A percentile compares a stretch with the other conserved stretches of the same genome.
Evolutionary conservation across 2,113 vertebrate genomes (phyloP).

Genomic region (Burhinus bistriatus): DNA sequence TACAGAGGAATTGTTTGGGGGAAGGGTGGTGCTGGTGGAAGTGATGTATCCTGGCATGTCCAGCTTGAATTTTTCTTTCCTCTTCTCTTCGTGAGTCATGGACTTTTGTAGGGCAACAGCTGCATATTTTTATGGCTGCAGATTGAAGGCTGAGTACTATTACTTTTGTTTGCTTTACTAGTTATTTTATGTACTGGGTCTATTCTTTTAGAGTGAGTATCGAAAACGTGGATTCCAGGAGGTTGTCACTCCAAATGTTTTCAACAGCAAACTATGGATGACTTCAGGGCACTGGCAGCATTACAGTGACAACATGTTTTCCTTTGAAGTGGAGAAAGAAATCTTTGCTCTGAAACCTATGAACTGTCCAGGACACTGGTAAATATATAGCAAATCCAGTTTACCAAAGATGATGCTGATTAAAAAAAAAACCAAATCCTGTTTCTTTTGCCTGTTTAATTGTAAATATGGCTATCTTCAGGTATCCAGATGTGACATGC

Average conservation of each 20-base stretch:
- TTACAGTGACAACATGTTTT: constrained; percentile 99
- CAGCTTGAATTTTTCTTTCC: neutral
- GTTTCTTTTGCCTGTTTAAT: neutral
- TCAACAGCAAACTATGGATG: constrained; percentile 96
- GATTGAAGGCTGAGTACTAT: neutral
- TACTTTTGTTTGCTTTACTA: neutral
- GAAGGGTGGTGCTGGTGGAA: neutral
- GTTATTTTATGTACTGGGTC: neutral
- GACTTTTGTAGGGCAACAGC: neutral
- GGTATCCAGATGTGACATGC: neutral
- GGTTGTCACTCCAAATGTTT: constrained; percentile 95
- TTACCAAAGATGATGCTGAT: neutral
- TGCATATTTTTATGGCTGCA: neutral
- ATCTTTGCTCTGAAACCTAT: constrained; percentile 95
- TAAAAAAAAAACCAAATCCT: neutral
- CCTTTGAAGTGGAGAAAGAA: constrained; percentile 96
- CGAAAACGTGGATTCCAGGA: constrained; percentile 94
- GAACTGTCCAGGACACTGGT: constrained; percentile 99
- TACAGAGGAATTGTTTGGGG: neutral
- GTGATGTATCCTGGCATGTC: neutral
- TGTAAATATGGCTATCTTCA: neutral
- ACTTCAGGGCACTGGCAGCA: constrained; percentile 98
- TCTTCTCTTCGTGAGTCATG: neutral
- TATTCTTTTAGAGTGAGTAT: constrained; percentile 85
- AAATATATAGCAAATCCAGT: neutral